These are phyloP conservation scores for Megalopta genalis DNA, from an alignment of 1,140 invertebrate genomes.

Conservation along the genomic window DNA sequence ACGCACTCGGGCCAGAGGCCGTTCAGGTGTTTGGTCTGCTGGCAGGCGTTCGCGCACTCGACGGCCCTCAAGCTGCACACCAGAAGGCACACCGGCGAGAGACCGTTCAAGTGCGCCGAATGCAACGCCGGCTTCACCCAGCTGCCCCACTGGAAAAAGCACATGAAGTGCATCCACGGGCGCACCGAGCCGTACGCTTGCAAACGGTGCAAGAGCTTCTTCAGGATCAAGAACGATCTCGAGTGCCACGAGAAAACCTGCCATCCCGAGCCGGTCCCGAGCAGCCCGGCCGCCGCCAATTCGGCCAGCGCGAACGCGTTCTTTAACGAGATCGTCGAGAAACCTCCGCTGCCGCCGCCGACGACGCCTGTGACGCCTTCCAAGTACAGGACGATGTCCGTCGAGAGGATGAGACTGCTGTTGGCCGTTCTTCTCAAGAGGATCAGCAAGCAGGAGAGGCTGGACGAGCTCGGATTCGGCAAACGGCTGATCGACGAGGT, in stretches of 20 bases:
- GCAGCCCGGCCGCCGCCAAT: background rate
- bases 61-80: constrained; percentile 90
- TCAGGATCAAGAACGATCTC: constrained; percentile 87
- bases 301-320: constrained; percentile 52
- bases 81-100: constrained; percentile 89
- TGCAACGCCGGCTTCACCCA: constrained; percentile 88
- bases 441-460: constrained; percentile 88
- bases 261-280: constrained; percentile 67
- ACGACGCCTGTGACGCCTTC: background rate
- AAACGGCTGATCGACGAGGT: constrained; percentile 91
- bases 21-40: constrained; percentile 89
- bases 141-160: constrained; percentile 89
- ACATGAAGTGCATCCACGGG: constrained; percentile 91
- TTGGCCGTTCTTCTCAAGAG: constrained; percentile 89
- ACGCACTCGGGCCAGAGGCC: constrained; percentile 93
- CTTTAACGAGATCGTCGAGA: constrained; percentile 85
- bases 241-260: constrained; percentile 83
- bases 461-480: constrained; percentile 89
- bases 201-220: constrained; percentile 85
- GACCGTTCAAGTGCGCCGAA: constrained; percentile 88
- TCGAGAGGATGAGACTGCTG: constrained; percentile 88
- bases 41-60: constrained; percentile 90
- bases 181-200: constrained; percentile 87
- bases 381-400: constrained; percentile 80
- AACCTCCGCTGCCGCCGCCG: constrained; percentile 13